Conservation (phyloP, 2,888 invertebrate species). For the Chromoteleia sp. region DNA sequence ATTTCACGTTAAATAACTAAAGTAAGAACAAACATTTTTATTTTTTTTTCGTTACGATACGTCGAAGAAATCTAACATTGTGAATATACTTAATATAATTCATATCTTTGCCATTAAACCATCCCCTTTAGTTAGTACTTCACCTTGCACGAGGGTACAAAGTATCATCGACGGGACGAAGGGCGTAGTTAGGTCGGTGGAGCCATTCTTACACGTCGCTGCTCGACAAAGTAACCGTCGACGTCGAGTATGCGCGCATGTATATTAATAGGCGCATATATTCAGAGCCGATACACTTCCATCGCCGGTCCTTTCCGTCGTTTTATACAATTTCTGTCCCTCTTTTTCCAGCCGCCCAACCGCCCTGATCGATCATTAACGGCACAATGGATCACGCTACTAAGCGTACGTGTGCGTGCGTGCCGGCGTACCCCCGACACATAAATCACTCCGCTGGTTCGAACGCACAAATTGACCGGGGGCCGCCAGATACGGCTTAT, state of each 20-base stretch:
- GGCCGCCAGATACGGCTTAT: constrained; percentile 16
- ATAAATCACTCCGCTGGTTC: constrained; percentile 27
- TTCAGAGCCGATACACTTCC: constrained; percentile 60
- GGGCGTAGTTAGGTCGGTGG: constrained; percentile 66
- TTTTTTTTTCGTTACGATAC: too few relatives aligned
- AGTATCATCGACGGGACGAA: constrained; percentile 75
- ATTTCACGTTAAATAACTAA: too few relatives aligned
- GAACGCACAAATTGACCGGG: constrained; percentile 31
- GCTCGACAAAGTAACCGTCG: constrained; percentile 81
- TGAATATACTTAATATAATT: constrained; percentile 28
- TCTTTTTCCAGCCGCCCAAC: constrained; percentile 60
- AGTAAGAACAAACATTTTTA: too few relatives aligned
- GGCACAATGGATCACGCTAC: constrained; percentile 46
- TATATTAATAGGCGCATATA: constrained; percentile 78
- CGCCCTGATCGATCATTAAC: constrained; percentile 69
- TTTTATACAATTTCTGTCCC: constrained; percentile 67
- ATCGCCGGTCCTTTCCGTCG: constrained; percentile 56
- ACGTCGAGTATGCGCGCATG: constrained; percentile 73
- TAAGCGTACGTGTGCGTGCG: constrained; percentile 6
- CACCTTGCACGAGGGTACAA: constrained; percentile 80
- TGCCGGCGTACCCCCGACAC: not conserved
- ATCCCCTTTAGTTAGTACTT: constrained; percentile 83
- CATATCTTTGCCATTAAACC: constrained; percentile 77
- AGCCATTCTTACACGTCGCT: constrained; percentile 81
- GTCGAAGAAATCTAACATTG: not conserved